Conservation (phyloP, 2,113 vertebrate genomes). For the Willisornis vidua region DNA sequence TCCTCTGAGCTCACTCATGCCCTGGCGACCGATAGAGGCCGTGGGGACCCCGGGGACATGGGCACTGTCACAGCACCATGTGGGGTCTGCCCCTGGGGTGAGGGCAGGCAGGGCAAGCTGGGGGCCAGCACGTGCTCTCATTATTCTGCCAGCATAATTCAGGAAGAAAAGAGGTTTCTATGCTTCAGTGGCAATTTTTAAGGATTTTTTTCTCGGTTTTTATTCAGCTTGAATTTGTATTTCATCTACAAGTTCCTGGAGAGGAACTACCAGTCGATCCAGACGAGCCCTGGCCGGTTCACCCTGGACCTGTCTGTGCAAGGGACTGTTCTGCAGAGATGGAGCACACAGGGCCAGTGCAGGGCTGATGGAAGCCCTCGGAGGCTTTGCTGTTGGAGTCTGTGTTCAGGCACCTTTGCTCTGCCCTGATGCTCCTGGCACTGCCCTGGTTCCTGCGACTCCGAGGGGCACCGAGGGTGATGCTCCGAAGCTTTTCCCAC, state of each 20-base stretch:
- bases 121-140: rapidly evolving
- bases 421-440: neutral
- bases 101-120: rapidly evolving
- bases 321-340: neutral
- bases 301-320: neutral
- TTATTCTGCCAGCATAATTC: neutral
- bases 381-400: neutral
- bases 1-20: rapidly evolving
- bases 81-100: rapidly evolving
- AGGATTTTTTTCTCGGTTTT: constrained; percentile 29
- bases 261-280: constrained; percentile 4
- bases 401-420: neutral
- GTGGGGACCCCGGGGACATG: neutral
- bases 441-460: neutral
- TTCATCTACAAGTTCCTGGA: neutral
- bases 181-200: neutral
- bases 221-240: constrained; percentile 45
- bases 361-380: neutral
- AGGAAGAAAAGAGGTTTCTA: neutral
- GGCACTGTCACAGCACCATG: neutral
- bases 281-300: neutral
- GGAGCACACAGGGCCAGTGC: neutral
- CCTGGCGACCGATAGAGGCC: rapidly evolving
- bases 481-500: neutral
- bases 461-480: rapidly evolving